Percentiles rank a stretch among this genome's conserved stretches.
These are phyloP conservation scores for Corythaixoides concolor DNA, from an alignment of 2,113 vertebrate species.

Conservation along the genomic window DNA sequence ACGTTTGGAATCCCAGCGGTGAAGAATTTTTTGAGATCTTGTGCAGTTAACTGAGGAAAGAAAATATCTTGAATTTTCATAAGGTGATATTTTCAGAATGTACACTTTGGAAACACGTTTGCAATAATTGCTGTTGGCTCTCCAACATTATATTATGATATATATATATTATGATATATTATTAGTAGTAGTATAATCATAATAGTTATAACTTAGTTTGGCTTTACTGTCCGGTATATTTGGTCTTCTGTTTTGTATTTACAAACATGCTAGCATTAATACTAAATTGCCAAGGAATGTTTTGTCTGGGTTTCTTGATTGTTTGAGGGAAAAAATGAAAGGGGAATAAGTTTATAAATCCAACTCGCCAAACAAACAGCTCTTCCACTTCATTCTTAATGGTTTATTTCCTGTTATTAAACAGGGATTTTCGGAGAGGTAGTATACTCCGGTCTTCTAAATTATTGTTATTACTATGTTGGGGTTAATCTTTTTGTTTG, in stretches of 20 bases:
- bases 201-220: neutral
- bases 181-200: no score
- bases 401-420: neutral
- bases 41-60: neutral
- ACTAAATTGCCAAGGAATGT: neutral
- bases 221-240: neutral
- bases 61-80: neutral
- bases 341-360: neutral
- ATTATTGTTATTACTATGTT: neutral
- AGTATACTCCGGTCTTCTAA: neutral
- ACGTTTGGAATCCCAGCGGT: neutral
- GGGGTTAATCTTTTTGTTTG: neutral
- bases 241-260: neutral
- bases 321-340: neutral
- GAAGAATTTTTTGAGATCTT: neutral
- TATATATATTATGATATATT: no score
- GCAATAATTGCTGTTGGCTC: neutral
- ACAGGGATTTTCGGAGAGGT: neutral
- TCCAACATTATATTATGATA: no score
- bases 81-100: neutral
- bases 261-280: neutral
- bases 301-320: neutral
- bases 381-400: neutral
- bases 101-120: neutral
- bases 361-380: neutral